phyloP scores from a whole-genome alignment of 2,797 vertebrate genomes.

The Muscicapa striata region DNA sequence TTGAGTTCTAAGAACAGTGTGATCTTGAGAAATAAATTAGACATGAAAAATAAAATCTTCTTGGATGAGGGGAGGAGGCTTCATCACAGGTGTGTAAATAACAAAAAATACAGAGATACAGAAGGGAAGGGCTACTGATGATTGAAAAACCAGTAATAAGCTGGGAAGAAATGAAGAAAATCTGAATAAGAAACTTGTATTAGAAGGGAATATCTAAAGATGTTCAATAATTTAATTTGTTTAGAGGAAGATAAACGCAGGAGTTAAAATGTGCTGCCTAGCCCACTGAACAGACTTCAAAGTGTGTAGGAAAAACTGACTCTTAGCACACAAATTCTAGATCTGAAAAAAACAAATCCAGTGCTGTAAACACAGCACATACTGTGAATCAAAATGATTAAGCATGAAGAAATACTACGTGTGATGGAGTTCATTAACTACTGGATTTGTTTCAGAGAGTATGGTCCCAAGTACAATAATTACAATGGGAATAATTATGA shows the following conservation, averaged over 20 bases:
- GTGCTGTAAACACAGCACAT: background rate
- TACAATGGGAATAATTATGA: background rate
- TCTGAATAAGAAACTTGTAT: background rate
- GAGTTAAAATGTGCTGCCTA: background rate
- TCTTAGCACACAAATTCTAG: background rate
- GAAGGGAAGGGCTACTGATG: background rate
- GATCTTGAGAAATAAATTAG: background rate
- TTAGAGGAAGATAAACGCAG: background rate
- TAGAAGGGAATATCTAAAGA: background rate
- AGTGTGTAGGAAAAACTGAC: background rate
- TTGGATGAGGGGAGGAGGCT: background rate
- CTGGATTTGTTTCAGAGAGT: background rate
- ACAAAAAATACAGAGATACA: background rate
- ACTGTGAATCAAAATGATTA: background rate
- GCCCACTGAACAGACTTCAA: background rate
- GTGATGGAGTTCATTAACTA: background rate
- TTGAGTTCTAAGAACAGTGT: background rate
- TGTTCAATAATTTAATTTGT: rapidly evolving
- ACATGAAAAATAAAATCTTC: background rate
- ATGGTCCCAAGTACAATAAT: background rate
- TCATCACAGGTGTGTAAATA: background rate
- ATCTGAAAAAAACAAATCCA: background rate
- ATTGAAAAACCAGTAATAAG: background rate
- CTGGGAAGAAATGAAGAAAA: background rate
- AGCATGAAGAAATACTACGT: background rate